These are phyloP conservation scores for Steromphala cineraria DNA, from an alignment of 2,888 invertebrate species.

Conservation along the genomic window DNA sequence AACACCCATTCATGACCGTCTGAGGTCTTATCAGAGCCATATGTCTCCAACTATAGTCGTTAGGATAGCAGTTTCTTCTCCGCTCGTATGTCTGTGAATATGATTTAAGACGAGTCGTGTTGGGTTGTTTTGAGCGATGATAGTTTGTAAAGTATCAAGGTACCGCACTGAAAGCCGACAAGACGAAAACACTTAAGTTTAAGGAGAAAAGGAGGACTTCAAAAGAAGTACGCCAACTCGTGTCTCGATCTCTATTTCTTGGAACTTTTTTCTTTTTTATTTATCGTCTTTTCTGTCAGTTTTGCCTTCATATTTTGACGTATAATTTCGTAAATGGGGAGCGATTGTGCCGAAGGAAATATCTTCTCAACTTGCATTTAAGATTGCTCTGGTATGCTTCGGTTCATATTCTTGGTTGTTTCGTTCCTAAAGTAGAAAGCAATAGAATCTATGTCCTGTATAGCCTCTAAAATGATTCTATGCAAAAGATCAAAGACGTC, in stretches of 20 bases:
- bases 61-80: slow-evolving; percentile 2
- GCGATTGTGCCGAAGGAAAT: no score
- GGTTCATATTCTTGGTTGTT: no score
- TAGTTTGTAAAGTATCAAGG: slow-evolving; percentile 6
- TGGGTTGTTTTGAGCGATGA: slow-evolving; percentile 1
- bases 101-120: neutral
- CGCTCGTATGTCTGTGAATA: neutral
- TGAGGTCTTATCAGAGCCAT: slow-evolving; percentile 16
- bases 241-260: neutral
- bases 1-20: slow-evolving; percentile 15
- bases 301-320: neutral
- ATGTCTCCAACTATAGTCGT: slow-evolving; percentile 7
- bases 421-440: no score
- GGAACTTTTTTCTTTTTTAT: neutral
- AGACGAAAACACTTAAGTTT: slow-evolving; percentile 3
- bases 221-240: neutral
- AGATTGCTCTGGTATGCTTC: no score
- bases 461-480: no score
- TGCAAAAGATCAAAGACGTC: no score
- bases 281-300: neutral
- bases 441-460: no score
- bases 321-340: no score
- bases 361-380: no score
- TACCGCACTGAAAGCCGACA: neutral
- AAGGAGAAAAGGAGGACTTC: slow-evolving; percentile 5